These are phyloP conservation scores for Epistrophe eligans DNA, from an alignment of 2,888 invertebrate genomes.

Conservation along the genomic window DNA sequence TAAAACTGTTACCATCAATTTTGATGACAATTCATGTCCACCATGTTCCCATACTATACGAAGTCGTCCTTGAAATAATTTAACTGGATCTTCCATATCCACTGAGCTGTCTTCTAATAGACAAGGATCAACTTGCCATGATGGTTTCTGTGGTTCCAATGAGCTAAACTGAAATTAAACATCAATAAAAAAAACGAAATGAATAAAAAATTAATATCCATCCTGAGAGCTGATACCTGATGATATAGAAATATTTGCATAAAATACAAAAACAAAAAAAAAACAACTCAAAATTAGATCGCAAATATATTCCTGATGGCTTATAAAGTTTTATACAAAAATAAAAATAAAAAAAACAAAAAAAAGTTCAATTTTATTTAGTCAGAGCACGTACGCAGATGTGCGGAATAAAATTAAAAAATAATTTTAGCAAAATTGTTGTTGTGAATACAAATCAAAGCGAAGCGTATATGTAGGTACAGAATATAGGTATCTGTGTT, in stretches of 20 bases:
- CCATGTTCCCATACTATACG: slow-evolving; percentile 85
- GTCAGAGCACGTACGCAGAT: slow-evolving; percentile 57
- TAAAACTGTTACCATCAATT: slow-evolving; percentile 82
- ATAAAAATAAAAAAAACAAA: slow-evolving; percentile 6
- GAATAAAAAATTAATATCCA: slow-evolving; percentile 14
- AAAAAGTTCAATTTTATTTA: neutral
- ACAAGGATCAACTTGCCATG: slow-evolving; percentile 86
- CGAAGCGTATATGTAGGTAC: too few relatives aligned
- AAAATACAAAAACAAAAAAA: neutral
- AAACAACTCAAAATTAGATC: slow-evolving; percentile 3
- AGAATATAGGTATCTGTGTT: slow-evolving; percentile 25
- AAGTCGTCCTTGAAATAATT: slow-evolving; percentile 85
- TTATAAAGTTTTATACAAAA: slow-evolving; percentile 10
- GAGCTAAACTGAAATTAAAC: slow-evolving; percentile 80
- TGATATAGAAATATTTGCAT: slow-evolving; percentile 28
- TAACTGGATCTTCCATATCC: slow-evolving; percentile 85
- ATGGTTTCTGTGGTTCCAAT: slow-evolving; percentile 83
- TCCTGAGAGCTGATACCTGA: neutral
- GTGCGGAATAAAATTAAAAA: slow-evolving; percentile 52
- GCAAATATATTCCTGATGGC: neutral
- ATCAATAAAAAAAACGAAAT: slow-evolving; percentile 29
- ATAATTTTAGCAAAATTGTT: slow-evolving; percentile 32
- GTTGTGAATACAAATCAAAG: slow-evolving; percentile 45
- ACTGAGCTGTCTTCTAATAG: slow-evolving; percentile 84
- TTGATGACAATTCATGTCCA: slow-evolving; percentile 80